Conservation (phyloP, 2,113 vertebrate species). For the Ciconia boyciana region DNA sequence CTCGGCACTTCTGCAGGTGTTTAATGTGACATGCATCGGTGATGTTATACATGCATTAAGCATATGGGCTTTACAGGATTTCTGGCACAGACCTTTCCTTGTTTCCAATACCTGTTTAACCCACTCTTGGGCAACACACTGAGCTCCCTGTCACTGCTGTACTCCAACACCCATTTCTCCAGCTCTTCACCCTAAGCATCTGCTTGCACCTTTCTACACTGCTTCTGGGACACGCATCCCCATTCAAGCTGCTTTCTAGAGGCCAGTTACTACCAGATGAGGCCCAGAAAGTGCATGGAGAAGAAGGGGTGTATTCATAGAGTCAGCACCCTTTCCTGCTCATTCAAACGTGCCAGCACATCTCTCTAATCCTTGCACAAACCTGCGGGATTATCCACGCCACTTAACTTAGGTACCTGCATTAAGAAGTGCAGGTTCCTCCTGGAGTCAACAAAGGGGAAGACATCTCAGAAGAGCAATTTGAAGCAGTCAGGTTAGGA, state of each 20-base stretch:
- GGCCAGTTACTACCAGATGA: background rate
- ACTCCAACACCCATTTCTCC: background rate
- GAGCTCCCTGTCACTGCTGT: background rate
- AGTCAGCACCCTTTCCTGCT: background rate
- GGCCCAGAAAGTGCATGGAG: background rate
- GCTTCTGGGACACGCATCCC: background rate
- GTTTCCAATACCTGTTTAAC: background rate
- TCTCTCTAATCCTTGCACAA: background rate
- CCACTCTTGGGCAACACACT: background rate
- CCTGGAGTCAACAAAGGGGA: background rate
- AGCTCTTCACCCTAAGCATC: background rate
- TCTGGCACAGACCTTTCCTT: background rate
- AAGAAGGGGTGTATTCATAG: background rate
- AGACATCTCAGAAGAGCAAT: background rate
- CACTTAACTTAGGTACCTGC: background rate
- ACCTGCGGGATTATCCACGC: background rate
- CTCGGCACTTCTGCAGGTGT: background rate
- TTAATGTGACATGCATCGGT: background rate
- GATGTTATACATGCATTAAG: background rate
- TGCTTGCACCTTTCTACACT: background rate
- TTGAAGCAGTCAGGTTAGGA: background rate
- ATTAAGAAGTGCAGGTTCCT: background rate
- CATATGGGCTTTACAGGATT: background rate
- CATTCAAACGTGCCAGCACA: rapidly evolving
- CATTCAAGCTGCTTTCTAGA: background rate